A percentile compares a stretch with the other conserved stretches of the same genome.
phyloP scores from a whole-genome alignment of 1,140 invertebrate genomes.

The Drosophila mojavensis region DNA sequence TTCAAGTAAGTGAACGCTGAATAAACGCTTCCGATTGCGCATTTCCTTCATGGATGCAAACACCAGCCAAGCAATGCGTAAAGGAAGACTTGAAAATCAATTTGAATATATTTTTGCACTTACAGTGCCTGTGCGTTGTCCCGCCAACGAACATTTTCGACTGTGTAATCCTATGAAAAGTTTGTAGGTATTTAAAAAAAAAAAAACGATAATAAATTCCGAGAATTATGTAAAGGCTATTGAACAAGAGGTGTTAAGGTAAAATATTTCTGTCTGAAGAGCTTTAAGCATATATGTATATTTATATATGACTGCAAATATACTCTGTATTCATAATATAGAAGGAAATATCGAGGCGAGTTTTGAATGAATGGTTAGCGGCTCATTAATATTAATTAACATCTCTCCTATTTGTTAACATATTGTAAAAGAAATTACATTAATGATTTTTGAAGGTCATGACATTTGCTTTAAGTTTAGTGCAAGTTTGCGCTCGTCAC shows the following conservation, averaged over 20 bases:
- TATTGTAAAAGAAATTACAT: neutral
- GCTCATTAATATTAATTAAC: too few relatives aligned
- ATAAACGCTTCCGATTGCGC: constrained; percentile 51
- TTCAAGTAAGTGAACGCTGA: constrained; percentile 27
- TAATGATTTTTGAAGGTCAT: neutral
- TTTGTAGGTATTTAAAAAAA: neutral
- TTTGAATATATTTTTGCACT: neutral
- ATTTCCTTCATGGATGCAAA: constrained; percentile 41
- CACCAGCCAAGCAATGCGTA: constrained; percentile 9
- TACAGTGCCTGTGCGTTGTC: constrained; percentile 19
- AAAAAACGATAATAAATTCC: neutral
- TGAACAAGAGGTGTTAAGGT: neutral
- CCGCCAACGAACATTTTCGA: neutral
- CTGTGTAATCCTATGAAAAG: neutral
- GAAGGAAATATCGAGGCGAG: too few relatives aligned
- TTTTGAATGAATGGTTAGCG: too few relatives aligned
- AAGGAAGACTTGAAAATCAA: constrained; percentile 18
- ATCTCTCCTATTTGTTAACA: too few relatives aligned
- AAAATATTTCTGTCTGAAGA: too few relatives aligned
- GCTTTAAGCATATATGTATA: neutral
- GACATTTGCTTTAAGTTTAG: neutral
- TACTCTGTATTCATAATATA: too few relatives aligned
- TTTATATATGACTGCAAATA: neutral
- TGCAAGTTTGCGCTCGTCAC: neutral
- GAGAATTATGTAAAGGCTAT: neutral